Base-by-base conservation (phyloP, 1,140 invertebrate species). In the Drosophila parabipectinata region DNA sequence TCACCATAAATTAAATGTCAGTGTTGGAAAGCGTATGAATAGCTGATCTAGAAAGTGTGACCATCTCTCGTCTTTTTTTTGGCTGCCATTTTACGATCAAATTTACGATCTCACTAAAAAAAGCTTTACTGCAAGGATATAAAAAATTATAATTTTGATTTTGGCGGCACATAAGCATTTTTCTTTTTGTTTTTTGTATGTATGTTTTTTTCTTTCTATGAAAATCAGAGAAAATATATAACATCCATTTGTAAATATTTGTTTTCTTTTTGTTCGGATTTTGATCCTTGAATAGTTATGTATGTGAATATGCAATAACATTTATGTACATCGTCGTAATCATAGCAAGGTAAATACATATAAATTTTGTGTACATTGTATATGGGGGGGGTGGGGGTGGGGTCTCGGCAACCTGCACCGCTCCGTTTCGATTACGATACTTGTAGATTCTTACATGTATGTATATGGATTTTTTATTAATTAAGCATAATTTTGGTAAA, bases 331-430 rank as follows among this genome's bases (percentile, higher is more conserved):
- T 85, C 60, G 24, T 85, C 79, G 80, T 82, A 80, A 85, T 85
- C 79, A 87, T 87, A 82, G 83, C 74, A 80, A 84, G 72, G 71
- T 82, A 88, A 88, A 88, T 82, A 87, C 83, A 87, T 87, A 87
- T 87, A 87, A 88, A 87, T 87, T 73, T 77, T 78, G 82, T 85
- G 74, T 85, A 78, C 75, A 75, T 78, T 56, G 67, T 68, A 79
- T 74, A 78, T 55, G 67, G 62, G 69, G 54, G 18, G 18, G 18
- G 18, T 1, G 18, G 15, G 15, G 15, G 0, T 15, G 15, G 15
- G 15, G 15, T 15, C 41, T 41, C 53, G 44, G 50, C 58, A 62
- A 60, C 54, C 37, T 50, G 52, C 53, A 50, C 72, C 37, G 30
- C 41, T 28, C 52, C 44, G 8, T 57, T 54, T 44, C 50, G 21